Evolutionary conservation across 2,888 invertebrate species (phyloP), one percentile per base, ranked within the genome.

Genomic region (Caenorhabditis doughertyi): DNA sequence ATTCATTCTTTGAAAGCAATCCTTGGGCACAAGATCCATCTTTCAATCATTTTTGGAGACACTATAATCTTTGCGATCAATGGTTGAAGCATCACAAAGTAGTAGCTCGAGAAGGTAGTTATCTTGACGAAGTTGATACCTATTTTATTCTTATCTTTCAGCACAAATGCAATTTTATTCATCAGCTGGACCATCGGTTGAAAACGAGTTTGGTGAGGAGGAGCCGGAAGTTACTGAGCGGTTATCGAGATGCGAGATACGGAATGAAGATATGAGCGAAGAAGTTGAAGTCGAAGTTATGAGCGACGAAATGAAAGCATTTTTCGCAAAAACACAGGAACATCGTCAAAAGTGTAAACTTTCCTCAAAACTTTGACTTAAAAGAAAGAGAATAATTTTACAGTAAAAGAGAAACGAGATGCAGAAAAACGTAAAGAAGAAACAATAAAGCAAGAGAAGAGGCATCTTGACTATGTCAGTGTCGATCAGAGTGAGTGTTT

Each of bases 291-390:
- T 2, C 1, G 74, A 55, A 9, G 56, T 51, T 11, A 81, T 74
- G 27, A 74, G 70, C 16, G 56, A 68, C 1, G 81, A 81, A 27
- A 70, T 81, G 81, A 56, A 67, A 23, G 72, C 29, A 13, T 81
- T 81, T 44, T 71, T 65, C 16, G 76, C 55, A 7, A 81, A 70
- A 77, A 81, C 81, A 2, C 35, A 35, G 7, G 42, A 72, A 7
- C 81, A 81, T 60, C 71, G 77, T 29, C 29, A 56, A 62, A 53
- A 77, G n/a, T 49, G 81, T 81, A 23, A 70, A 73, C 25, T n/a
- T 18, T 49, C n/a, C n/a, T n/a, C n/a, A 13, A 21, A 8, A 18
- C 3, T 4, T 32, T 25, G 1, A 11, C 47, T 35, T 47, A 4
- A 44, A 9, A 16, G 53, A 13, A 60, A 51, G 2, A 32, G n/a